Evolutionary conservation across 2,888 invertebrate genomes (phyloP), one percentile per base, ranked within the genome.

Genomic region (Hypercompe scribonia): DNA sequence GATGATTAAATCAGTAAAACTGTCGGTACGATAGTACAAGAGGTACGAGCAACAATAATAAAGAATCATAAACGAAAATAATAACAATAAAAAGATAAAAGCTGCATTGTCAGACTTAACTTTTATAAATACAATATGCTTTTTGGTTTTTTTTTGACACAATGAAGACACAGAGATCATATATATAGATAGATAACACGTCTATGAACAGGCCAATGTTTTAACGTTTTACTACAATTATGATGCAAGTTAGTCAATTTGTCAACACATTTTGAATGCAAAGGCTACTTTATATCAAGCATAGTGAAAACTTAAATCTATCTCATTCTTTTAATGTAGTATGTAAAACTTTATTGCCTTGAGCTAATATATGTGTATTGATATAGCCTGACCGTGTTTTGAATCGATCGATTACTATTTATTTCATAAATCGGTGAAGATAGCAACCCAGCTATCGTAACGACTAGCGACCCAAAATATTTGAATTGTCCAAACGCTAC

Each of bases 121-220:
- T 76, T 54, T 73, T 84, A 76, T 77, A 78, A 80, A 81, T 78
- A 83, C 68, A 83, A 81, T 72, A 80, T 78, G 76, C 65, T 81
- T 84, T 83, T 84, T 83, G 80, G 85, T 80, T 76, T 50, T 78
- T 50, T 70, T 68, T 65, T 81, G 80, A 85, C 84, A 84, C 85
- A 81, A 68, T 75, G 66, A 70, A 77, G 75, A 80, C 81, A 70
- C 69, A 82, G 81, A 84, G 83, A 83, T 83, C 83, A 83, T 75
- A 72, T 79, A 76, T 70, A 80, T 36, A 70, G 72, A 74, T 82
- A 84, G 15, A 24, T 54, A 70, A 80, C 28, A 82, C 3, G 58
- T 68, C 50, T 10, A 68, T 21, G 36, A 54, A 28, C 68, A 54
- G 58, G 34, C 68, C 68, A 68, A 36, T 36, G 15, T 50, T 68